Conservation (phyloP, 30 jellyfish, hydroid and myxozoan genomes). For the Aurelia aurita complex sp. Pacific region DNA sequence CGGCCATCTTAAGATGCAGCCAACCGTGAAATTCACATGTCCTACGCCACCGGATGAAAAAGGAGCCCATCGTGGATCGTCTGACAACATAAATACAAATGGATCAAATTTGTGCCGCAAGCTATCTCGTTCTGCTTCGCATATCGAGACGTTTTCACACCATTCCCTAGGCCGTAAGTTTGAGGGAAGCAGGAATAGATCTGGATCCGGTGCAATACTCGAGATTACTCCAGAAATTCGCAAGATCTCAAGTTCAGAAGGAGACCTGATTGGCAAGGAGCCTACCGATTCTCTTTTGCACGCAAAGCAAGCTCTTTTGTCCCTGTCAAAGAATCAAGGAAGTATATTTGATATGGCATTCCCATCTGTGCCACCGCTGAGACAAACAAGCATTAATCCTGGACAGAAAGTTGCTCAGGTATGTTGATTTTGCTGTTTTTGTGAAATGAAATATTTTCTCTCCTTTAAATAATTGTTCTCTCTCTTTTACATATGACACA, state of each 20-base stretch:
- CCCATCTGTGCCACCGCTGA: constrained; percentile 58
- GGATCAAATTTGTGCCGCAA: constrained; percentile 39
- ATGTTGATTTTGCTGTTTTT: neutral
- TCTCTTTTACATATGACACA: too few relatives aligned
- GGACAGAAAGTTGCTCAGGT: constrained; percentile 92
- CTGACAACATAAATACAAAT: neutral
- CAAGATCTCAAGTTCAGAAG: constrained; percentile 54
- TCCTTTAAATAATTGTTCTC: too few relatives aligned
- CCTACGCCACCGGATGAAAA: constrained; percentile 38
- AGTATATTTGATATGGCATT: constrained; percentile 47
- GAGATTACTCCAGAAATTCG: constrained; percentile 15
- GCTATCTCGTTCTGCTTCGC: constrained; percentile 62
- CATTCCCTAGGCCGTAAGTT: constrained; percentile 2
- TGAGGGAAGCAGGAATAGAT: constrained; percentile 17
- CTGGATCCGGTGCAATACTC: neutral
- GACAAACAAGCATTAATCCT: constrained; percentile 63
- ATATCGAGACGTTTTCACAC: constrained; percentile 5
- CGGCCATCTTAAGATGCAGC: constrained; percentile 35
- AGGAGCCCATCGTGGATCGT: too few relatives aligned
- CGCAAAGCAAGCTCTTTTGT: too few relatives aligned
- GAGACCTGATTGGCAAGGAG: constrained; percentile 26
- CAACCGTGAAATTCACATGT: constrained; percentile 22
- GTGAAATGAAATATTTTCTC: too few relatives aligned
- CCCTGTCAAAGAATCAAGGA: constrained; percentile 6
- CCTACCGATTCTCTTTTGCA: too few relatives aligned